Conservation (phyloP, 2,888 invertebrate species). For the Cheilosia scutellata region DNA sequence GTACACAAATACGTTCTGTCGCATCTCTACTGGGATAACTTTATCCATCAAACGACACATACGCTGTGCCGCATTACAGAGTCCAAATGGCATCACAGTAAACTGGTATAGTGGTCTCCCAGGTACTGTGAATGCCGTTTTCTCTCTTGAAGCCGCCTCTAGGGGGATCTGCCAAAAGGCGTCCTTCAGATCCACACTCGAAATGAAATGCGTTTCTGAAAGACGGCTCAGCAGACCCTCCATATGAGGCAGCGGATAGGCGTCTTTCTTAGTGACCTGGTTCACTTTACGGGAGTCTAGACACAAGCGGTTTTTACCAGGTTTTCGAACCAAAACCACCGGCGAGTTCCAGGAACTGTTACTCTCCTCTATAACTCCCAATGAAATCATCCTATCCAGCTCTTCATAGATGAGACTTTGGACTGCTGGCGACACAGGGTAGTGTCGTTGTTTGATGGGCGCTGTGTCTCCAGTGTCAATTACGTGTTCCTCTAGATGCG, state of each 20-base stretch:
- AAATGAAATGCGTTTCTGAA: conserved; percentile 6
- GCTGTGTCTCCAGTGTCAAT: conserved; percentile 25
- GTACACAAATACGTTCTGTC: conserved; percentile 5
- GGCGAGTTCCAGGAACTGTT: conserved; percentile 51
- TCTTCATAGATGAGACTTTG: conserved; percentile 30
- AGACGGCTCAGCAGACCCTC: conserved; percentile 32
- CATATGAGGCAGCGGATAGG: conserved; percentile 44
- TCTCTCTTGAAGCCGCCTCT: conserved; percentile 6
- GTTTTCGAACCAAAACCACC: conserved; percentile 49
- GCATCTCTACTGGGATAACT: background rate
- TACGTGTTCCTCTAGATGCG: background rate
- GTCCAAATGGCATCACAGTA: conserved; percentile 48
- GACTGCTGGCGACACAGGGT: conserved; percentile 34
- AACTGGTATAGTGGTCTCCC: conserved; percentile 50
- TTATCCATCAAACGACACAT: conserved; percentile 9
- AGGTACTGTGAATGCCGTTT: conserved; percentile 56
- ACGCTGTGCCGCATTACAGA: conserved; percentile 9
- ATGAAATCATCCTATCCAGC: conserved; percentile 37
- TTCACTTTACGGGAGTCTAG: conserved; percentile 50
- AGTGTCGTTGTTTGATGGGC: conserved; percentile 35
- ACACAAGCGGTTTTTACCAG: conserved; percentile 52
- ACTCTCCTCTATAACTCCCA: conserved; percentile 54
- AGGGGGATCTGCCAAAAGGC: conserved; percentile 56
- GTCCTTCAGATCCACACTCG: conserved; percentile 11
- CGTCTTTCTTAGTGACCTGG: conserved; percentile 14